Evolutionary conservation across 2,797 vertebrate species (phyloP).

Genomic region (Eupleurogrammus muticus): DNA sequence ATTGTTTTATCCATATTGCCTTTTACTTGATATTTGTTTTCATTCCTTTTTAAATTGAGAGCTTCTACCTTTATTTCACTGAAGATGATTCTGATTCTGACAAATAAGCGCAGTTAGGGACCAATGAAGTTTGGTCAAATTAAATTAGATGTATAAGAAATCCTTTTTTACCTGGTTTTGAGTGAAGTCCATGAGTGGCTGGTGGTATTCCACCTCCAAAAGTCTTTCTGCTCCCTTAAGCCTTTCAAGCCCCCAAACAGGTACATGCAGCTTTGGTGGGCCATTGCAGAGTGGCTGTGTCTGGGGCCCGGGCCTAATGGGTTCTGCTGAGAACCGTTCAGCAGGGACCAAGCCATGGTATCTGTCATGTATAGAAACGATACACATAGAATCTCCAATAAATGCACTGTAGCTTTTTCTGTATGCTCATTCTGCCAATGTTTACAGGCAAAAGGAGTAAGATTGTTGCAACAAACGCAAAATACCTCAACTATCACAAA

Average conservation of each 20-base stretch:
- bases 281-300: slow-evolving; percentile 86
- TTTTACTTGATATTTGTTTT: no score
- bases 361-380: slow-evolving; percentile 72
- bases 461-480: no score
- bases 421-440: neutral
- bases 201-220: slow-evolving; percentile 88
- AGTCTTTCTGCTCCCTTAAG: slow-evolving; percentile 88
- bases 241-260: slow-evolving; percentile 88
- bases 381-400: neutral
- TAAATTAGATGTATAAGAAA: neutral
- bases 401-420: neutral
- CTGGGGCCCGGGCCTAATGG: slow-evolving; percentile 84
- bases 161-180: slow-evolving; percentile 81
- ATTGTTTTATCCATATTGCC: no score
- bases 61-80: no score
- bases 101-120: no score
- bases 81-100: no score
- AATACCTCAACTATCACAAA: no score
- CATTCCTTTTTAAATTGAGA: no score
- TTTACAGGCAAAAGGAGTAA: no score
- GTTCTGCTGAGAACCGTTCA: slow-evolving; percentile 55
- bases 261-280: slow-evolving; percentile 85
- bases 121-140: no score
- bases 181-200: slow-evolving; percentile 84
- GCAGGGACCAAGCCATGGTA: slow-evolving; percentile 79